These are phyloP conservation scores for Suricata suricatta DNA, from an alignment of 2,113 vertebrate genomes.

Conservation along the genomic window DNA sequence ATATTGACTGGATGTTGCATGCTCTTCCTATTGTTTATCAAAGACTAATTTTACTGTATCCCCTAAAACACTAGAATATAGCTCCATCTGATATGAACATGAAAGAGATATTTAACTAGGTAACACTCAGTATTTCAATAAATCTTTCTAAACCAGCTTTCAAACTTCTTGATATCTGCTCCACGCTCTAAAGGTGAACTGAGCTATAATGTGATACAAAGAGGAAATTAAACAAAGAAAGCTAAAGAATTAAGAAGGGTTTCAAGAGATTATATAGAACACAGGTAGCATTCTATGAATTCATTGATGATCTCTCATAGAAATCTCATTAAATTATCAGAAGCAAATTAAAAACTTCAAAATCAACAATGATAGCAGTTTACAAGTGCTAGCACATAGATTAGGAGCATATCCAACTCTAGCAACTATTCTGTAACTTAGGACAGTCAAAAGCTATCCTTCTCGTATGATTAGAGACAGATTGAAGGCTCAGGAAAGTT, in stretches of 20 bases:
- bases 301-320: neutral
- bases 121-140: neutral
- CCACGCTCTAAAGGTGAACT: neutral
- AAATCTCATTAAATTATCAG: neutral
- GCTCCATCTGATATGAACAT: neutral
- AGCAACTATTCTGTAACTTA: neutral
- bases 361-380: neutral
- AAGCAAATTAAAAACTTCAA: conserved; percentile 21
- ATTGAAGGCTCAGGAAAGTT: neutral
- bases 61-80: neutral
- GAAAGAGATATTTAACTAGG: neutral
- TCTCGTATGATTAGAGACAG: neutral
- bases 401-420: neutral
- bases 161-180: neutral
- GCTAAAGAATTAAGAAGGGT: neutral
- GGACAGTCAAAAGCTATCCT: neutral
- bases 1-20: neutral
- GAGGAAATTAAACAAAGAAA: neutral
- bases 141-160: neutral
- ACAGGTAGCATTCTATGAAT: neutral
- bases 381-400: neutral
- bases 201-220: neutral
- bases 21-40: neutral
- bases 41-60: neutral
- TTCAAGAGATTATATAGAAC: neutral